A percentile compares a stretch with the other conserved stretches of the same genome.
phyloP scores from a whole-genome alignment of 2,113 vertebrate genomes.

The Cephalopholis sonnerati region DNA sequence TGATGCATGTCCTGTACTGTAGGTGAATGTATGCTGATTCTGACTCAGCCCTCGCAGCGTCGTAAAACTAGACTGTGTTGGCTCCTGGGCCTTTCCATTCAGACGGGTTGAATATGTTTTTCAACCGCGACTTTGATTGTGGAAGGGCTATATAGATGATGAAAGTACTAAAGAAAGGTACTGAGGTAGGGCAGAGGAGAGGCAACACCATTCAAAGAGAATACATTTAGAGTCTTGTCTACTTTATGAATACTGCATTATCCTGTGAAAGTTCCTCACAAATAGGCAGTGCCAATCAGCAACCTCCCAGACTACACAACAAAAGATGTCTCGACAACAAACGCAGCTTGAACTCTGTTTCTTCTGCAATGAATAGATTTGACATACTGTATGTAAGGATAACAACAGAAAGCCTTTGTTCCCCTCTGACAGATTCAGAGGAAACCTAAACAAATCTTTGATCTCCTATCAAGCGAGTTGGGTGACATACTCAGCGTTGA shows the following conservation, averaged over 20 bases:
- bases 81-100: conserved; percentile 1
- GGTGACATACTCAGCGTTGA: conserved; percentile 1
- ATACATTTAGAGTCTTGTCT: conserved; percentile 16
- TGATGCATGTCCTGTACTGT: conserved; percentile 8
- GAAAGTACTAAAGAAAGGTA: conserved; percentile 23
- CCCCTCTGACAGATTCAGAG: conserved; percentile 31
- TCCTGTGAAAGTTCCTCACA: conserved; percentile 9
- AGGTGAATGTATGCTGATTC: conserved; percentile 30
- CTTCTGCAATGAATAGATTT: conserved; percentile 33
- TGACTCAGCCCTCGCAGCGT: not conserved
- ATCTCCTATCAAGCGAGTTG: conserved; percentile 30
- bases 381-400: conserved; percentile 30
- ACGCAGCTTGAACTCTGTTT: conserved; percentile 43
- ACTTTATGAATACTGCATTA: conserved; percentile 17
- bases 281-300: conserved; percentile 38
- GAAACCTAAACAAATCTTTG: conserved; percentile 52
- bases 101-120: conserved; percentile 13
- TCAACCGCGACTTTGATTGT: conserved; percentile 20
- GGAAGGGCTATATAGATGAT: not conserved
- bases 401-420: conserved; percentile 39
- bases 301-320: conserved; percentile 40
- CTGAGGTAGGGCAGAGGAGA: not conserved
- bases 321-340: conserved; percentile 40
- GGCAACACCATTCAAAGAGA: conserved; percentile 31
- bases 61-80: conserved; percentile 10